These are phyloP conservation scores for Mellilla xanthometata DNA, from an alignment of 2,888 invertebrate genomes.

Conservation along the genomic window DNA sequence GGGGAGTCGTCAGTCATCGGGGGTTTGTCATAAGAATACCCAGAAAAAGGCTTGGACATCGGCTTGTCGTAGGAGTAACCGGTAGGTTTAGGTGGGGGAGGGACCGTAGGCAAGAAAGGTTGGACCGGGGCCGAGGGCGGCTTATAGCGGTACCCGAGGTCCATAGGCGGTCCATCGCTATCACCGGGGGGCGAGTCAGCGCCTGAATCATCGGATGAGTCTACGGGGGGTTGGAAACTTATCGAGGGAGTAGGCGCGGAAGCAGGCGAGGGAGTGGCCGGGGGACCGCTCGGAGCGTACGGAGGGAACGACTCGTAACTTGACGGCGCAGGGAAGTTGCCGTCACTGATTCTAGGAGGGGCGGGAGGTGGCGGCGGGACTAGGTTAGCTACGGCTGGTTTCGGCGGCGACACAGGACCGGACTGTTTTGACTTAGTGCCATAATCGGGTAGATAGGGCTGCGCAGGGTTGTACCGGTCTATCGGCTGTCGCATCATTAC, in stretches of 20 bases:
- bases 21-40: slow-evolving; percentile 69
- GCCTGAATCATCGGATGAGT: slow-evolving; percentile 37
- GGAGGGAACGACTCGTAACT: slow-evolving; percentile 74
- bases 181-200: slow-evolving; percentile 39
- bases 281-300: slow-evolving; percentile 43
- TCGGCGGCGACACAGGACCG: slow-evolving; percentile 36
- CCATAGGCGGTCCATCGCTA: slow-evolving; percentile 45
- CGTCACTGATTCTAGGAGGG: slow-evolving; percentile 48
- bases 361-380: slow-evolving; percentile 66
- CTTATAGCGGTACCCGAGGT: slow-evolving; percentile 61
- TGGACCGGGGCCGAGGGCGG: slow-evolving; percentile 47
- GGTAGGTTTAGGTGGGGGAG: slow-evolving; percentile 55
- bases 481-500: slow-evolving; percentile 48
- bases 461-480: slow-evolving; percentile 77
- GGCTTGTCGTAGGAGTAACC: slow-evolving; percentile 68
- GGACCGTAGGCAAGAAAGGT: slow-evolving; percentile 51
- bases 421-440: slow-evolving; percentile 61
- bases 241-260: slow-evolving; percentile 33
- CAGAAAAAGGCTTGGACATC: slow-evolving; percentile 51
- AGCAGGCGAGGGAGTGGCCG: slow-evolving; percentile 25
- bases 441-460: slow-evolving; percentile 68
- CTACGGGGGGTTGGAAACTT: slow-evolving; percentile 44
- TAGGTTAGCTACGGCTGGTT: slow-evolving; percentile 54
- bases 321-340: slow-evolving; percentile 60
- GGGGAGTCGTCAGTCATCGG: slow-evolving; percentile 43